phyloP scores from a whole-genome alignment of 2,113 vertebrate genomes.

The Orycteropus afer region DNA sequence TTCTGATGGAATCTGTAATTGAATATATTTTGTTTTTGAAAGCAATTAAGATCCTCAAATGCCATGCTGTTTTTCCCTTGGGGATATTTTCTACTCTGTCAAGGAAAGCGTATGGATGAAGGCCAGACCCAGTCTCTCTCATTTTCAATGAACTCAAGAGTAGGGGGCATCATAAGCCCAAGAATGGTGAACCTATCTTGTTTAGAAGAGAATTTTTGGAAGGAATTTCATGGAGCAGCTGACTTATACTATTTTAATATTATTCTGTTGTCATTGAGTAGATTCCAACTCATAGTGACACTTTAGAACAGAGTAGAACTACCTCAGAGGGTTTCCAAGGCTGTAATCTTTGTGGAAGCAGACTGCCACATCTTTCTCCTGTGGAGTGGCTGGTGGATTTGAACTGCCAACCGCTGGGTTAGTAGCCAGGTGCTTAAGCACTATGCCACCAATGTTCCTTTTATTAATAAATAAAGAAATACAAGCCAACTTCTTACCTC shows the following conservation, averaged over 20 bases:
- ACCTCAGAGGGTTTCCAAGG: too few relatives aligned
- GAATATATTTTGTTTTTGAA: background rate
- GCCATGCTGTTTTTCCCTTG: background rate
- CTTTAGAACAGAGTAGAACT: too few relatives aligned
- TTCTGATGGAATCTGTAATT: background rate
- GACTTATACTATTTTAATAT: background rate
- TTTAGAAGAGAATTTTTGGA: background rate
- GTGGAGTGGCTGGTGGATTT: too few relatives aligned
- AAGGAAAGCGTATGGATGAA: background rate
- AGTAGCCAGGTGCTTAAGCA: too few relatives aligned
- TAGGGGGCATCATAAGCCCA: background rate
- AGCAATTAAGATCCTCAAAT: conserved; percentile 1
- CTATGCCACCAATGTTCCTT: too few relatives aligned
- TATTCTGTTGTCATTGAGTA: too few relatives aligned
- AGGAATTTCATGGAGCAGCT: background rate
- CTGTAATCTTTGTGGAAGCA: too few relatives aligned
- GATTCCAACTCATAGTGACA: too few relatives aligned
- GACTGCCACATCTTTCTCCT: too few relatives aligned
- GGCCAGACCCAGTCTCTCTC: background rate
- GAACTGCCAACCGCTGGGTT: too few relatives aligned
- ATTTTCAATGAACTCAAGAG: background rate
- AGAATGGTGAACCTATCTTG: background rate
- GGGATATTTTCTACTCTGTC: background rate
- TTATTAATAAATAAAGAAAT: conserved; percentile 36
- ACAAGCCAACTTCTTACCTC: background rate